Conservation (phyloP, 2,797 vertebrate genomes). For the Paedocypris micromegethes region DNA sequence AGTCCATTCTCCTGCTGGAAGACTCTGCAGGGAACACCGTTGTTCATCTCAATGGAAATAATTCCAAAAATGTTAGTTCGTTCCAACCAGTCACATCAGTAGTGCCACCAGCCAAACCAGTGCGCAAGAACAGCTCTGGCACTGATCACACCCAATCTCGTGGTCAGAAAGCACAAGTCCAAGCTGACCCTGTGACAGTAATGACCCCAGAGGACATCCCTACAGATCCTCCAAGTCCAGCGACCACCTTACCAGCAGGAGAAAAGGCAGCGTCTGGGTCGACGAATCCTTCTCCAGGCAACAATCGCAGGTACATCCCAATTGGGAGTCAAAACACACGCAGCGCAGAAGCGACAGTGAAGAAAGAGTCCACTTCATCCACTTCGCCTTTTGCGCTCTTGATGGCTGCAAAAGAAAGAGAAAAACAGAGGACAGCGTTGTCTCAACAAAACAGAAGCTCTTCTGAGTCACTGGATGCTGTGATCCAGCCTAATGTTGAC, state of each 20-base stretch:
- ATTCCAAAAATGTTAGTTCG: background rate
- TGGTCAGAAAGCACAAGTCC: slow-evolving; percentile 29
- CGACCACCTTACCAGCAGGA: slow-evolving; percentile 45
- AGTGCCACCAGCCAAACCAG: slow-evolving; percentile 52
- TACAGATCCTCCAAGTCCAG: slow-evolving; percentile 23
- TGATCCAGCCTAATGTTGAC: slow-evolving; percentile 48
- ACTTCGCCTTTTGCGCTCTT: slow-evolving; percentile 69
- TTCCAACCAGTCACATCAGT: slow-evolving; percentile 7
- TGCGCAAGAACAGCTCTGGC: slow-evolving; percentile 46
- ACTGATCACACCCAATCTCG: too few species aligned
- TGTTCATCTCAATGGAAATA: slow-evolving; percentile 51
- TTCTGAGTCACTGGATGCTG: slow-evolving; percentile 40
- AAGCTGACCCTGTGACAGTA: slow-evolving; percentile 29
- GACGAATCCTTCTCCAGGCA: slow-evolving; percentile 37
- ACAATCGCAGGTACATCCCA: slow-evolving; percentile 53
- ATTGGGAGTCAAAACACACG: slow-evolving; percentile 57
- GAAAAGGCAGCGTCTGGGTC: slow-evolving; percentile 39
- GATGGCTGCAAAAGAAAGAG: slow-evolving; percentile 70
- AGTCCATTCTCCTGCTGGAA: slow-evolving; percentile 60
- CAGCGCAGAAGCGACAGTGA: slow-evolving; percentile 40
- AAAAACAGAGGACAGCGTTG: slow-evolving; percentile 53
- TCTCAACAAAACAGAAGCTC: slow-evolving; percentile 53
- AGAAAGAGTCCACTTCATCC: slow-evolving; percentile 44
- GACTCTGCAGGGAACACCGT: slow-evolving; percentile 51
- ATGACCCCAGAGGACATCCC: slow-evolving; percentile 33